These are phyloP conservation scores for Myathropa florea DNA, from an alignment of 2,888 invertebrate genomes.

Conservation along the genomic window DNA sequence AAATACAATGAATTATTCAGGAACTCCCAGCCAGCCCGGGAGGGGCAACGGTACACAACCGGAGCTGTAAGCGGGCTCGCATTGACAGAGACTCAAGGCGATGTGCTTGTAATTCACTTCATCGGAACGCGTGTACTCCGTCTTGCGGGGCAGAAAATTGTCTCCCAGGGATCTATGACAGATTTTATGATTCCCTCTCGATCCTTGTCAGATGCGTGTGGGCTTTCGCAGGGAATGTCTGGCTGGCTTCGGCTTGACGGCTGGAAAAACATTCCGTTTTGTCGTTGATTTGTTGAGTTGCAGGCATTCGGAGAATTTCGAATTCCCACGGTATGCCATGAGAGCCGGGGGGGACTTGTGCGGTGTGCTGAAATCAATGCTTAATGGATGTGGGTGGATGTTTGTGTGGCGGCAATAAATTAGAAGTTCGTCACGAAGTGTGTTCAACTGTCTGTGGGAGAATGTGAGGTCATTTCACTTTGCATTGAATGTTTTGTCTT, in stretches of 20 bases:
- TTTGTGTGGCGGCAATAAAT: background rate
- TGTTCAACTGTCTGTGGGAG: too few species aligned
- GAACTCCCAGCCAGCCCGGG: background rate
- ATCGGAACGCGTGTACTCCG: background rate
- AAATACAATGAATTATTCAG: constrained; percentile 62
- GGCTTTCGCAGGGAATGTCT: background rate
- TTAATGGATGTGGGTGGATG: background rate
- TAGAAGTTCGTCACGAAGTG: too few species aligned
- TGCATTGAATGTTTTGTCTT: too few species aligned
- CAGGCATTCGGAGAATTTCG: background rate
- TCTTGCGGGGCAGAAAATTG: background rate
- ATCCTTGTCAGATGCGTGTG: too few species aligned
- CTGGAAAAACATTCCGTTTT: background rate
- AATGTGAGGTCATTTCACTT: too few species aligned
- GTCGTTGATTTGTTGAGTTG: background rate
- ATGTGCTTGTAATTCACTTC: background rate
- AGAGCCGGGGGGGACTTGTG: background rate
- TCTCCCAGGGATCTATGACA: background rate
- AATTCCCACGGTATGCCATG: background rate
- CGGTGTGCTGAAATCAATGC: background rate
- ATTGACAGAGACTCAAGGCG: background rate
- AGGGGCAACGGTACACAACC: too few species aligned
- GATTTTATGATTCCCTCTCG: background rate
- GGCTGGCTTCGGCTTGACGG: background rate
- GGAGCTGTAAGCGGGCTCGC: background rate